Evolutionary conservation across 1,140 invertebrate species (phyloP).

Genomic region (Bombus confusus): DNA sequence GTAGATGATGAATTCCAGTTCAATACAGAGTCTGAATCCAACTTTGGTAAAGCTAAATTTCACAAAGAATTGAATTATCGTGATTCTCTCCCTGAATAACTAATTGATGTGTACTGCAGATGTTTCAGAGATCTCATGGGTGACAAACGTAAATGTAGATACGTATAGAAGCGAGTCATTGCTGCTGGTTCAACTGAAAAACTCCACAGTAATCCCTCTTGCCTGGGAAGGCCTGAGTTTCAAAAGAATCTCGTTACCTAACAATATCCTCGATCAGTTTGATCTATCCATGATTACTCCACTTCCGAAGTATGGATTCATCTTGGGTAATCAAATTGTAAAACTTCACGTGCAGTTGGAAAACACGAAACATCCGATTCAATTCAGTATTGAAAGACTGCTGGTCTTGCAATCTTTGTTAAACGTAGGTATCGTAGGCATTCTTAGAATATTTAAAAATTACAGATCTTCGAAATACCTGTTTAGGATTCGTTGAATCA

Average conservation of each 20-base stretch:
- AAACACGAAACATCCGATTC: conserved; percentile 37
- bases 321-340: conserved; percentile 64
- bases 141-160: conserved; percentile 64
- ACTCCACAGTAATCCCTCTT: conserved; percentile 63
- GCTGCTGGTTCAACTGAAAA: conserved; percentile 70
- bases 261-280: conserved; percentile 55
- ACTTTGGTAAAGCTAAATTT: conserved; percentile 40
- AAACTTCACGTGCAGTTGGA: conserved; percentile 59
- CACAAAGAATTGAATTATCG: conserved; percentile 1
- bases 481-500: conserved; percentile 62
- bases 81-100: neutral
- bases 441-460: neutral
- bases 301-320: conserved; percentile 72
- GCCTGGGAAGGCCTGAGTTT: conserved; percentile 70
- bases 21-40: conserved; percentile 44
- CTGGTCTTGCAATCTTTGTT: conserved; percentile 57
- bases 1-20: conserved; percentile 57
- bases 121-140: conserved; percentile 66
- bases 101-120: conserved; percentile 44
- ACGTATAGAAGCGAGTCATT: conserved; percentile 76
- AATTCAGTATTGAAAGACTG: conserved; percentile 58
- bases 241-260: conserved; percentile 53
- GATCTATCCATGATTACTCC: conserved; percentile 66
- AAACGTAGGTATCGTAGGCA: conserved; percentile 44
- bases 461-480: neutral